A percentile compares a stretch with the other conserved stretches of the same genome.
These are phyloP conservation scores for Aphidius gifuensis DNA, from an alignment of 1,140 invertebrate genomes.

Conservation along the genomic window DNA sequence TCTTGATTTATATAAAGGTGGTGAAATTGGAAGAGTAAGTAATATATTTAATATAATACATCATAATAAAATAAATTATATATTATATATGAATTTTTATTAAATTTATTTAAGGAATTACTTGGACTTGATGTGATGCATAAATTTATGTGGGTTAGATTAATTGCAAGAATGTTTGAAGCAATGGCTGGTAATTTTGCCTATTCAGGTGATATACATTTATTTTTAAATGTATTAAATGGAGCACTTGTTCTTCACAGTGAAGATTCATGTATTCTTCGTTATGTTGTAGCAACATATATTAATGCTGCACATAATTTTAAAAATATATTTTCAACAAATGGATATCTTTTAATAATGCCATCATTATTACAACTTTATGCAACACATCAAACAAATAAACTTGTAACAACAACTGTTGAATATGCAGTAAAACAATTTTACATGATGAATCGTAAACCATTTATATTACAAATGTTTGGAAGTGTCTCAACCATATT, in stretches of 20 bases:
- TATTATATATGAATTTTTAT: slow-evolving; percentile 3
- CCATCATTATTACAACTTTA: slow-evolving; percentile 95
- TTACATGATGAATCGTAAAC: slow-evolving; percentile 96
- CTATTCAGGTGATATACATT: slow-evolving; percentile 93
- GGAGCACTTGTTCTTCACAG: slow-evolving; percentile 95
- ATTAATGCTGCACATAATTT: slow-evolving; percentile 98
- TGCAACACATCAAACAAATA: slow-evolving; percentile 96
- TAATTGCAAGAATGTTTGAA: slow-evolving; percentile 96
- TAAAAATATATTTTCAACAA: slow-evolving; percentile 97
- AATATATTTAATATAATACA: background rate
- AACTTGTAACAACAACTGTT: slow-evolving; percentile 88
- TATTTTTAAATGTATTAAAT: slow-evolving; percentile 97
- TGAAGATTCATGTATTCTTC: slow-evolving; percentile 91
- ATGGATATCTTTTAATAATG: slow-evolving; percentile 96
- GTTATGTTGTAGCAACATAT: slow-evolving; percentile 94
- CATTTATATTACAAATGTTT: slow-evolving; percentile 98
- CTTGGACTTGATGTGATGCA: slow-evolving; percentile 93
- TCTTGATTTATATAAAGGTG: slow-evolving; percentile 88
- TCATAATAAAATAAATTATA: background rate
- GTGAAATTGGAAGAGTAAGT: slow-evolving; percentile 68
- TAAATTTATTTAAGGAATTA: slow-evolving; percentile 64
- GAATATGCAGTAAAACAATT: slow-evolving; percentile 99
- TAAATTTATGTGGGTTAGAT: slow-evolving; percentile 97
- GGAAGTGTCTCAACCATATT: slow-evolving; percentile 94
- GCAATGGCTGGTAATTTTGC: slow-evolving; percentile 98